Percentiles rank a stretch among this genome's conserved stretches.
Conservation (phyloP, 2,888 invertebrate genomes). For the Uloborus plumipes region DNA sequence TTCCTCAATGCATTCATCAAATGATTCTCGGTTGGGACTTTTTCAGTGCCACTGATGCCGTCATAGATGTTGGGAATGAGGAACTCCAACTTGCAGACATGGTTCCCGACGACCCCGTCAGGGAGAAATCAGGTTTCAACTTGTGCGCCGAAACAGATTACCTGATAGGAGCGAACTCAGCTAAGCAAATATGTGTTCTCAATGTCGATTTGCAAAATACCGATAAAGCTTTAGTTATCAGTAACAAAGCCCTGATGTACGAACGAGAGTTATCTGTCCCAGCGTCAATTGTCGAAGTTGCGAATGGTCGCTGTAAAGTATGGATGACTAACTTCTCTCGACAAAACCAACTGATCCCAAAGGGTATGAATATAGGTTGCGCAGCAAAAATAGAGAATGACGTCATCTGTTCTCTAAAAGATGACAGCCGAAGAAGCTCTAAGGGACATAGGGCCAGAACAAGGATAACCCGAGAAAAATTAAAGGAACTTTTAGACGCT, state of each 20-base stretch:
- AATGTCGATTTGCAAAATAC: too few relatives aligned
- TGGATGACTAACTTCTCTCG: neutral
- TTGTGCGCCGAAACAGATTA: too few relatives aligned
- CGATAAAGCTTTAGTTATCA: too few relatives aligned
- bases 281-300: neutral
- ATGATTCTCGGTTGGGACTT: constrained; percentile 23
- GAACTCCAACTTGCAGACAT: constrained; percentile 13
- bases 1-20: too few relatives aligned
- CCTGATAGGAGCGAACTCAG: too few relatives aligned
- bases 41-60: constrained; percentile 12
- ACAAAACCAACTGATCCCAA: neutral
- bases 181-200: too few relatives aligned
- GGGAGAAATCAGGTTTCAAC: too few relatives aligned
- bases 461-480: constrained; percentile 10
- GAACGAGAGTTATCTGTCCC: constrained; percentile 1
- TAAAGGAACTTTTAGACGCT: constrained; percentile 4
- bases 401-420: neutral
- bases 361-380: neutral
- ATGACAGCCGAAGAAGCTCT: neutral
- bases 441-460: neutral
- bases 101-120: too few relatives aligned
- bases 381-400: neutral
- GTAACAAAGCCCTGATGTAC: neutral
- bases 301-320: constrained; percentile 5
- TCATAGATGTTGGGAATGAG: constrained; percentile 17